Conservation (phyloP, 1,140 invertebrate genomes). For the Callitettix versicolor region DNA sequence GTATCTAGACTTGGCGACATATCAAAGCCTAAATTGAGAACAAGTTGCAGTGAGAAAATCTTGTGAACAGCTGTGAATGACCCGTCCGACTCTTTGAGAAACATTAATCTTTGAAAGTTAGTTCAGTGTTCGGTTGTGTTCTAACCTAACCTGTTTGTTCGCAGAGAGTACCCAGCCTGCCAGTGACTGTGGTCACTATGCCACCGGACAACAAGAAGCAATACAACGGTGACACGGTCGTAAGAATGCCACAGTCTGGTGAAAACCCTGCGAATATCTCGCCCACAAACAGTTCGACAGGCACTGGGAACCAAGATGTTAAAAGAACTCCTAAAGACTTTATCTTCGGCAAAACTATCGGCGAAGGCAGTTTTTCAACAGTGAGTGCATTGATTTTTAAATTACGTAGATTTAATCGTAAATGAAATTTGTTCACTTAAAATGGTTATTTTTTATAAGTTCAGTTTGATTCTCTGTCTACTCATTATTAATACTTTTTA, state of each 20-base stretch:
- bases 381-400: conserved; percentile 46
- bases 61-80: too few species aligned
- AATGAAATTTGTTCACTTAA: conserved; percentile 7
- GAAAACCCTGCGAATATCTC: neutral
- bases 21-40: too few species aligned
- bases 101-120: too few species aligned
- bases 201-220: conserved; percentile 15
- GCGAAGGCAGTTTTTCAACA: conserved; percentile 92
- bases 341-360: conserved; percentile 89
- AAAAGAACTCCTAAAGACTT: conserved; percentile 78
- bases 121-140: too few species aligned
- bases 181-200: conserved; percentile 10
- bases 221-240: conserved; percentile 1
- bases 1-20: too few species aligned
- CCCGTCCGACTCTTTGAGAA: too few species aligned
- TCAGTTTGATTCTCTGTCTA: too few species aligned
- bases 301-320: conserved; percentile 24
- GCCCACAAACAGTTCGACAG: neutral
- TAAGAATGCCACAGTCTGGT: conserved; percentile 8
- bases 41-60: too few species aligned
- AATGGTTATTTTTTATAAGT: conserved; percentile 10
- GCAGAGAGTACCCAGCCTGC: conserved; percentile 18
- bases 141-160: conserved; percentile 5
- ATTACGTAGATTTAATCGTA: too few species aligned
- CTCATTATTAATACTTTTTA: too few species aligned